Percentiles rank a stretch among this genome's conserved stretches.
These are phyloP conservation scores for Ophthalmolycus amberensis DNA, from an alignment of 2,113 vertebrate species.

Conservation along the genomic window DNA sequence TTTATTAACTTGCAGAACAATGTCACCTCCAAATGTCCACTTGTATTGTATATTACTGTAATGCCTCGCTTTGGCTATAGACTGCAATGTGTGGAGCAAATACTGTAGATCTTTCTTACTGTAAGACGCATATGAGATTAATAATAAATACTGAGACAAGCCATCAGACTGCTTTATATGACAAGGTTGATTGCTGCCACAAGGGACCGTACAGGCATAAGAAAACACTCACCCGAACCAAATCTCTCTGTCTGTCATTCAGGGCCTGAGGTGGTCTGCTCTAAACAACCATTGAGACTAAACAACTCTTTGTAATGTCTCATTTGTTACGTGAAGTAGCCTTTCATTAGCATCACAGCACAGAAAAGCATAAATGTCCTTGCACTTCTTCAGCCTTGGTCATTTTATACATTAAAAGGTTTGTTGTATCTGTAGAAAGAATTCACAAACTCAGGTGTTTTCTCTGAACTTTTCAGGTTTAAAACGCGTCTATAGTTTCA, in stretches of 20 bases:
- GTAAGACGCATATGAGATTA: slow-evolving; percentile 30
- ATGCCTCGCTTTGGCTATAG: not conserved
- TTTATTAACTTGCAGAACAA: not conserved
- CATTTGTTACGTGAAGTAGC: slow-evolving; percentile 64
- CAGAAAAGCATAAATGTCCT: slow-evolving; percentile 38
- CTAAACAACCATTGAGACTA: slow-evolving; percentile 77
- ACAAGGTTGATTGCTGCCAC: slow-evolving; percentile 52
- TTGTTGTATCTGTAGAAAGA: slow-evolving; percentile 5
- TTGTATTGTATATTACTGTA: not conserved
- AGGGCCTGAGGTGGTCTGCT: slow-evolving; percentile 69
- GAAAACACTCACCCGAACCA: slow-evolving; percentile 65
- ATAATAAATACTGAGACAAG: slow-evolving; percentile 52
- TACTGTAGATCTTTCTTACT: slow-evolving; percentile 5
- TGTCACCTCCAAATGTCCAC: not conserved
- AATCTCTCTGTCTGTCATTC: slow-evolving; percentile 60
- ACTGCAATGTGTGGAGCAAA: slow-evolving; percentile 3
- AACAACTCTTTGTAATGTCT: slow-evolving; percentile 78
- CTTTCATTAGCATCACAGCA: slow-evolving; percentile 65
- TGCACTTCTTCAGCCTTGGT: slow-evolving; percentile 27
- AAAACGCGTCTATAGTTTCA: not conserved
- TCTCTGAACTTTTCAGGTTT: not conserved
- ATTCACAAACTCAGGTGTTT: not conserved
- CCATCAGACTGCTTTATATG: slow-evolving; percentile 38
- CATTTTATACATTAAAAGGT: slow-evolving; percentile 24
- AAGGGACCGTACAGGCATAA: slow-evolving; percentile 52